These are phyloP conservation scores for Ptychodera flava DNA, from an alignment of 35 echinoderm and acorn worm genomes.

Conservation along the genomic window DNA sequence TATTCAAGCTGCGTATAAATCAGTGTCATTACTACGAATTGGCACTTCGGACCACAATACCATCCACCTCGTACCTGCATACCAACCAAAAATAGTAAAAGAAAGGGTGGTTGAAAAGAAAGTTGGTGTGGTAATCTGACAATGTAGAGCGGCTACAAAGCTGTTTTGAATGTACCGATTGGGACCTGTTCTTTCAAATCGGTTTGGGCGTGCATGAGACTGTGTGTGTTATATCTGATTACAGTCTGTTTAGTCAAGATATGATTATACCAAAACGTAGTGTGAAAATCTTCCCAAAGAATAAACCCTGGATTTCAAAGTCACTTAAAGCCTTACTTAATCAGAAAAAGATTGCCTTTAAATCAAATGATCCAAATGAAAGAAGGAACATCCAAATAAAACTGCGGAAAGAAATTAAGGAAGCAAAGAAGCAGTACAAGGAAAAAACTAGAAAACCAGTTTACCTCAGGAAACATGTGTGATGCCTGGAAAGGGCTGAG, in stretches of 20 bases:
- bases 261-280: neutral
- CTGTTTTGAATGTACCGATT: constrained; percentile 39
- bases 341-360: neutral
- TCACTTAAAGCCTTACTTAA: neutral
- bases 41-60: constrained; percentile 52
- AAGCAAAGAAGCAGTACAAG: neutral
- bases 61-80: constrained; percentile 22
- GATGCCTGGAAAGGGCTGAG: constrained; percentile 5
- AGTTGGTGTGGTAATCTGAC: constrained; percentile 20
- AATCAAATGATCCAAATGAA: neutral
- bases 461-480: neutral
- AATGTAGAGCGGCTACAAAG: constrained; percentile 11
- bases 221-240: constrained; percentile 4
- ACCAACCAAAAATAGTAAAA: constrained; percentile 9
- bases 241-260: neutral
- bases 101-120: constrained; percentile 14
- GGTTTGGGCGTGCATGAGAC: constrained; percentile 4
- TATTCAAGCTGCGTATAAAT: constrained; percentile 25
- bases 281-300: constrained; percentile 8
- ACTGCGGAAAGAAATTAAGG: neutral
- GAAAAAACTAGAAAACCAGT: constrained; percentile 7
- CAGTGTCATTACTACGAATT: constrained; percentile 15
- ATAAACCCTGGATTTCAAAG: constrained; percentile 13
- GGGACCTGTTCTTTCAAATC: constrained; percentile 9
- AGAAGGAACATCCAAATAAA: neutral